Conservation (phyloP, 2,888 invertebrate species). For the Carcina quercana region DNA sequence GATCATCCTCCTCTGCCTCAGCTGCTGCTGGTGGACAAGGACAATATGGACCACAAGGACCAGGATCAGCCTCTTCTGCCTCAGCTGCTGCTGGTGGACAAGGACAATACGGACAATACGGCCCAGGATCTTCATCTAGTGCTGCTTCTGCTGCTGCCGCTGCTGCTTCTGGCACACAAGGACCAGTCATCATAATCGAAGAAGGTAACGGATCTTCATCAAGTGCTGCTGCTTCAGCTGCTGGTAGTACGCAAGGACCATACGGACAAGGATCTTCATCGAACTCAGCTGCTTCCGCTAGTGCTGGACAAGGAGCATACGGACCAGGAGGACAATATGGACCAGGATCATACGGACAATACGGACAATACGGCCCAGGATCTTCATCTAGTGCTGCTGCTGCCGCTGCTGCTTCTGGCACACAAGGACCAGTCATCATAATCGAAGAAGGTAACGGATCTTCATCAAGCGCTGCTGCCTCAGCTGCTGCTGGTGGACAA, state of each 20-base stretch:
- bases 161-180: neutral
- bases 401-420: conserved; percentile 2
- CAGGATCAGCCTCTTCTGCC: conserved; percentile 1
- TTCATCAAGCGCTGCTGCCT: conserved; percentile 1
- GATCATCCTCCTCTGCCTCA: conserved; percentile 2
- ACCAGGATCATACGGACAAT: conserved; percentile 7
- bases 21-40: conserved; percentile 4
- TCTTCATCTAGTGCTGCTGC: conserved; percentile 1
- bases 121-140: neutral
- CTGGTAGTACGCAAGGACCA: conserved; percentile 7
- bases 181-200: neutral
- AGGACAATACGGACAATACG: neutral
- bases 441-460: conserved; percentile 3
- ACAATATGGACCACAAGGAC: neutral
- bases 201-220: neutral
- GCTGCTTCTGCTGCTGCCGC: neutral
- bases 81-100: neutral
- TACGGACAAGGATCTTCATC: conserved; percentile 5
- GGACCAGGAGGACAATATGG: conserved; percentile 6
- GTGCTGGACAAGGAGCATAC: neutral
- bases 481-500: neutral
- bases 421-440: conserved; percentile 5
- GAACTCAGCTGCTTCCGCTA: conserved; percentile 1
- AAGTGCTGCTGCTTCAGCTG: neutral
- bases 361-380: conserved; percentile 8